Evolutionary conservation across 2,113 vertebrate genomes (phyloP), one percentile per base, ranked within the genome.

Genomic region (Phylloscopus whistleri): DNA sequence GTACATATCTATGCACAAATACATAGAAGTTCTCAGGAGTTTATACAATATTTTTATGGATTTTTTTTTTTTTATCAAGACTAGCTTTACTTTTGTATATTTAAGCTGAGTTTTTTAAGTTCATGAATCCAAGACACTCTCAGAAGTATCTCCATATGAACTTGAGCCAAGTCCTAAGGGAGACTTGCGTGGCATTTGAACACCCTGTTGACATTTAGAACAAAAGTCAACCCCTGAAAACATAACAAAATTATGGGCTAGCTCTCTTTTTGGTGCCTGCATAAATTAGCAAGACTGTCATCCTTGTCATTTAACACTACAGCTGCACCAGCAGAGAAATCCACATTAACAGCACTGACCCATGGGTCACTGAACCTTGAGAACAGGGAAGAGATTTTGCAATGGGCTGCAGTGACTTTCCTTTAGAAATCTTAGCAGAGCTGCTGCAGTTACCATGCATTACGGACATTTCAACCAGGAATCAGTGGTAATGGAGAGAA

Each of bases 141-240:
- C 70, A 46, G 60, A 94, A 96, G 52, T 90, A 84, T 93, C 95
- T 76, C 58, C 63, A 43, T 84, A 79, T 70, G 67, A 94, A 94
- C 90, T 90, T 90, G 62, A 92, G 80, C 77, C 92, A 93, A 94
- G 90, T 92, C 91, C 95, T 95, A 69, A 78, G 87, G 91, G 92
- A 94, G 67, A 66, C 59, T 95, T 84, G n/a, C 0, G 0, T 95
- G 94, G 94, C 94, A 96, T 97, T 97, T 96, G 77, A 81, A 95
- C 88, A 94, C 85, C 80, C 87, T 92, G 84, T 85, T 96, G 95
- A 96, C 95, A 97, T 97, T 97, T 96, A 95, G 94, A 97, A 96
- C 83, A 95, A 92, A 97, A 96, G 95, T 93, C 95, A 93, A 90
- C 63, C 91, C 92, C 95, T 79, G 87, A 86, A 97, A 97, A 95